phyloP scores from a whole-genome alignment of 2,888 invertebrate genomes.

The Pyrrhosoma nymphula region DNA sequence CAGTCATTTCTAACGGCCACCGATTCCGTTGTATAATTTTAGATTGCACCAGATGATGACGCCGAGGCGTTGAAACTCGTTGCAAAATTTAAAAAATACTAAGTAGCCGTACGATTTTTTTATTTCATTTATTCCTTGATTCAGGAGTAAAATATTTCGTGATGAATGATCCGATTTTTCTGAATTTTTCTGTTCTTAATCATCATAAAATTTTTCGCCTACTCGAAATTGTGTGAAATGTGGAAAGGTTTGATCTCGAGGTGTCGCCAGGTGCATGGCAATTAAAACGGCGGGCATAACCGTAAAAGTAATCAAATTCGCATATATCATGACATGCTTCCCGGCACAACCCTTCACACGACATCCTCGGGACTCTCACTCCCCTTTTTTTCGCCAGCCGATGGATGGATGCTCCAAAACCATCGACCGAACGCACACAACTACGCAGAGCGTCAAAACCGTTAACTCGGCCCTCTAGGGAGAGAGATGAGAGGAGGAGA shows the following conservation, averaged over 20 bases:
- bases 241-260: not conserved
- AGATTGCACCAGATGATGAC: no score
- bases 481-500: not conserved
- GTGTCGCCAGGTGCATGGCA: not conserved
- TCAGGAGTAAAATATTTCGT: no score
- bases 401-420: not conserved
- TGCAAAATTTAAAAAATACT: no score
- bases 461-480: constrained; percentile 51
- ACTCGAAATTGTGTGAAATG: no score
- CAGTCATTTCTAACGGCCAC: no score
- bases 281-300: not conserved
- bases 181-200: no score
- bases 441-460: constrained; percentile 16
- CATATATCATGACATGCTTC: not conserved
- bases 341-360: not conserved
- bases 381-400: not conserved
- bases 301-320: constrained; percentile 5
- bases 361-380: not conserved
- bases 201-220: no score
- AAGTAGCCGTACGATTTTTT: no score
- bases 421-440: not conserved
- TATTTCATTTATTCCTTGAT: no score
- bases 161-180: no score
- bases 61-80: no score
- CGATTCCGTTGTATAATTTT: no score